Evolutionary conservation across 2,888 invertebrate genomes (phyloP).

Genomic region (Mesorhabditis spiculigera): DNA sequence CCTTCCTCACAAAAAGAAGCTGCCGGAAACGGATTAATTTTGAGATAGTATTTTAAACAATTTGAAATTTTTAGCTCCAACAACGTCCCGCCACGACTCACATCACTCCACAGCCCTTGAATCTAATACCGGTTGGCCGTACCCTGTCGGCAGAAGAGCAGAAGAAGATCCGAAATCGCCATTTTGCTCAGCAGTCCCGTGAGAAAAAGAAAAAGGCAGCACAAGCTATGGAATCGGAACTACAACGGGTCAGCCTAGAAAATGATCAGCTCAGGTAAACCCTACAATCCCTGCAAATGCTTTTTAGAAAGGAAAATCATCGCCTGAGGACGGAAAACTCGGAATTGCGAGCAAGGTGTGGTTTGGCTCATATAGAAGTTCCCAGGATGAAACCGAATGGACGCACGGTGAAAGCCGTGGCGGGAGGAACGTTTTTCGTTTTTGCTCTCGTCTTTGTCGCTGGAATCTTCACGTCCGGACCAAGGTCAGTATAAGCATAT

Average conservation of each 20-base stretch:
- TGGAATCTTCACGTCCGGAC: neutral
- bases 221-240: neutral
- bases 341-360: neutral
- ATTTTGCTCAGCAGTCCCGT: neutral
- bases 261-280: neutral
- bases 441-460: neutral
- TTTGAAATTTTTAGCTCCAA: too few species aligned
- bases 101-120: neutral
- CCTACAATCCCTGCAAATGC: neutral
- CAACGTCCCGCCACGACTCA: too few species aligned
- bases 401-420: neutral
- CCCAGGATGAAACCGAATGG: neutral
- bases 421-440: conserved; percentile 1
- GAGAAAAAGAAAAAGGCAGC: neutral
- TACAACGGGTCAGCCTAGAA: neutral
- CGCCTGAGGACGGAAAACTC: neutral
- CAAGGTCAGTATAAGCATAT: neutral
- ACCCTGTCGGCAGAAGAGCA: conserved; percentile 1
- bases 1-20: too few species aligned
- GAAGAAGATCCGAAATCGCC: conserved; percentile 1
- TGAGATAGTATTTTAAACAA: too few species aligned
- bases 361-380: neutral
- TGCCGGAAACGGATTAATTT: too few species aligned
- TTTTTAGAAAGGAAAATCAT: neutral
- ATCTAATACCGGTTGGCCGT: neutral